phyloP scores from a whole-genome alignment of 2,888 invertebrate species.

The Conistra vaccinii region DNA sequence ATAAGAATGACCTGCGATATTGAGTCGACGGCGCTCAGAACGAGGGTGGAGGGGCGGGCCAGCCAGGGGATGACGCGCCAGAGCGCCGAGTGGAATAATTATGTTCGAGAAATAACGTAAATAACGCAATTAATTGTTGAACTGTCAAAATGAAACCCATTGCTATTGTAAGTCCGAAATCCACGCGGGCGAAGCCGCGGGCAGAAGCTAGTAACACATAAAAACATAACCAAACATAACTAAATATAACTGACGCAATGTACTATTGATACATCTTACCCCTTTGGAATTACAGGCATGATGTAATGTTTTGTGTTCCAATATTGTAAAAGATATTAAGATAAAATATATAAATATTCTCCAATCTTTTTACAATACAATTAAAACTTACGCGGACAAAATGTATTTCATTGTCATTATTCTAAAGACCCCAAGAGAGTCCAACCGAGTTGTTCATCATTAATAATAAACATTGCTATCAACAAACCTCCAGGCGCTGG shows the following conservation, averaged over 20 bases:
- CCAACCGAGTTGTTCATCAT: not conserved
- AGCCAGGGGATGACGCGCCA: no score
- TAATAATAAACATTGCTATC: slow-evolving; percentile 25
- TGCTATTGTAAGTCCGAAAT: no score
- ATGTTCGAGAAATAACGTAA: no score
- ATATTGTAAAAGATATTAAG: not conserved
- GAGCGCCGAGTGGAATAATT: no score
- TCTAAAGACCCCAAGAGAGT: not conserved
- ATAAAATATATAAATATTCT: no score
- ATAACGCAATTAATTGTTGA: no score
- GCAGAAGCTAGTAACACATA: no score
- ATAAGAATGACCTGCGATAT: no score
- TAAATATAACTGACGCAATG: not conserved
- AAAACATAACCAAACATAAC: not conserved
- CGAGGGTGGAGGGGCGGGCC: no score
- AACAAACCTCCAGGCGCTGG: slow-evolving; percentile 38
- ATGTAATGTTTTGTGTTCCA: not conserved
- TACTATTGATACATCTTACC: not conserved
- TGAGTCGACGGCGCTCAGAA: no score
- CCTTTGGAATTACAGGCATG: fast-evolving
- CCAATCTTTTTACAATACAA: not conserved
- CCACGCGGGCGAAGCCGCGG: no score
- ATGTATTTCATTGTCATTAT: not conserved
- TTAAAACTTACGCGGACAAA: not conserved
- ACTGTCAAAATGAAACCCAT: no score